Conservation (phyloP, 1,140 invertebrate species). For the Achatina immaculata region DNA sequence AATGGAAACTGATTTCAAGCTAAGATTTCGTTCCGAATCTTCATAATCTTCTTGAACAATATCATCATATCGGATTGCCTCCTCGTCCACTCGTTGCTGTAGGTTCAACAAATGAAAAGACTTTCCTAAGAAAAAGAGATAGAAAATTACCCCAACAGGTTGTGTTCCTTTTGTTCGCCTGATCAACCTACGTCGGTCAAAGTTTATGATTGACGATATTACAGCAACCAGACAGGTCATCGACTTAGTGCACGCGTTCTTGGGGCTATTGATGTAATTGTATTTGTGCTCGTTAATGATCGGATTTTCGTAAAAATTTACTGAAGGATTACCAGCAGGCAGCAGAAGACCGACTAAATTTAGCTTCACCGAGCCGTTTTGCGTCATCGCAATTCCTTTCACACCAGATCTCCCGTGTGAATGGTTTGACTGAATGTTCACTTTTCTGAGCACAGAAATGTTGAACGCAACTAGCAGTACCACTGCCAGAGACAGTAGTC, state of each 20-base stretch:
- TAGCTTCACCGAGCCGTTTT: neutral
- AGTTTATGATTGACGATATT: conserved; percentile 5
- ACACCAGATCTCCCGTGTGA: neutral
- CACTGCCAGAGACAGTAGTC: neutral
- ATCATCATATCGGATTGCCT: conserved; percentile 78
- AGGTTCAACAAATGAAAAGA: conserved; percentile 48
- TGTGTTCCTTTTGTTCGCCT: neutral
- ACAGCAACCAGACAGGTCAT: neutral
- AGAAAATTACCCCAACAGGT: neutral
- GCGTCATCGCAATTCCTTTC: conserved; percentile 8
- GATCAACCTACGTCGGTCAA: neutral
- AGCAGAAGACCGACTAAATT: neutral
- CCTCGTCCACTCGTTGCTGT: conserved; percentile 59
- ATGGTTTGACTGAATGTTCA: neutral
- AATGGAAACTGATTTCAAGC: conserved; percentile 87
- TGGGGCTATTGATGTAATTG: conserved; percentile 5
- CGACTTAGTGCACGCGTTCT: neutral
- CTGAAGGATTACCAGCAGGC: neutral
- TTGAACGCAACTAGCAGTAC: neutral
- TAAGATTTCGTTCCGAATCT: conserved; percentile 86
- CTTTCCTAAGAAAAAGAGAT: neutral
- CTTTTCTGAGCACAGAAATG: neutral
- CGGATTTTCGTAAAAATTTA: neutral
- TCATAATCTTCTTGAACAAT: conserved; percentile 84
- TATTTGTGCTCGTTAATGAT: conserved; percentile 13